Evolutionary conservation across 1,140 invertebrate genomes (phyloP), one percentile per base, ranked within the genome.

Genomic region (Hestina assimilis): DNA sequence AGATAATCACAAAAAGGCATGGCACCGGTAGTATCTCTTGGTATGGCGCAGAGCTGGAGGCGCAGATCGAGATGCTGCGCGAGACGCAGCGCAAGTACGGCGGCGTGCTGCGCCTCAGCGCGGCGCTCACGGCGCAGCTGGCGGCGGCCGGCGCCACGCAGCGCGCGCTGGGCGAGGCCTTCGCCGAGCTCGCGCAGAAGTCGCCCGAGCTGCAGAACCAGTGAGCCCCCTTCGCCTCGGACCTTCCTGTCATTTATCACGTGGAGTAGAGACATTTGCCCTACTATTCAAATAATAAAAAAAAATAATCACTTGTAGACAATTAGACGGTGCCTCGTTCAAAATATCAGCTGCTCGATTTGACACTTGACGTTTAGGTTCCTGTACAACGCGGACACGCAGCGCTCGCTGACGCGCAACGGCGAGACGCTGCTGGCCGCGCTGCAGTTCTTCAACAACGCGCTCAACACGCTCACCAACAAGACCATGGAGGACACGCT

Each of bases 401-500:
- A 99, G 90, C 91, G 96, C 77, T 96, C 95, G 76, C 89, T 99
- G 26, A 96, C 95, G 20, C 97, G 97, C 89, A 98, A 99, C 89
- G 97, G 97, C 12, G 97, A 99, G 90, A 93, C 95, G 56, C 89
- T 99, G 35, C 88, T 98, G 68, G 94, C 94, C 60, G 97, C 97
- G 54, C 91, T 99, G 62, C 97, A 98, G 89, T 98, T 98, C 90
- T 99, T 99, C 89, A 96, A 96, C 69, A 97, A 96, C 41, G 97
- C 96, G 35, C 94, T 99, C 7, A 96, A 96, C 85, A 99, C 98
- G 26, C 90, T 99, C 66, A 97, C 96, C 86, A 96, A 97, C 87
- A 98, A 98, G 90, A 98, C 97, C 19, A 99, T 99, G 78, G 97
- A 98, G 88, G 97, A 99, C 82, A 98, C 97, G 0, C 90, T 99